phyloP scores from a whole-genome alignment of 2,888 invertebrate genomes.

The Cyclophora albipunctata region DNA sequence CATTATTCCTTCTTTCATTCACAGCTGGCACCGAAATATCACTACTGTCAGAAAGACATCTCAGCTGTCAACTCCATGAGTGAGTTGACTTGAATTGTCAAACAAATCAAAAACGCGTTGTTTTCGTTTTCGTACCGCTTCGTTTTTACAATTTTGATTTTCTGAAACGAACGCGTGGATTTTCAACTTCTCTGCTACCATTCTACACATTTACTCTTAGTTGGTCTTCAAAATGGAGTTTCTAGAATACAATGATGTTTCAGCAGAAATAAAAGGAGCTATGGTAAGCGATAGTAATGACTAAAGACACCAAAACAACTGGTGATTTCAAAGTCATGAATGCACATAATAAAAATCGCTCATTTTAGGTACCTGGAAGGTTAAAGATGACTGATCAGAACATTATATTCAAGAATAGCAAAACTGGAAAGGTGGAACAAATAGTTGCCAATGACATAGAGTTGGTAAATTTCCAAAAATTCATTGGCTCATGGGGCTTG shows the following conservation, averaged over 20 bases:
- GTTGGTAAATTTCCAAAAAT: conserved; percentile 91
- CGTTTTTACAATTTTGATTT: neutral
- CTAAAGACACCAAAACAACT: neutral
- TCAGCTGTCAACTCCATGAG: too few relatives aligned
- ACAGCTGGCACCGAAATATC: too few relatives aligned
- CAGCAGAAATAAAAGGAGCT: conserved; percentile 88
- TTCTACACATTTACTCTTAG: too few relatives aligned
- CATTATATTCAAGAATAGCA: conserved; percentile 94
- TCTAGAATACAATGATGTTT: conserved; percentile 90
- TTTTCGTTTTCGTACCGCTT: conserved; percentile 6
- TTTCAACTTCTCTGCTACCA: too few relatives aligned
- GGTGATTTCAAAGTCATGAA: neutral
- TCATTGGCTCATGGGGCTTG: conserved; percentile 93
- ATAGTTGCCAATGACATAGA: conserved; percentile 90
- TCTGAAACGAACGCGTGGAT: too few relatives aligned
- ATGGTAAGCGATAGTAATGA: conserved; percentile 78
- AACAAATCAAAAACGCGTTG: too few relatives aligned
- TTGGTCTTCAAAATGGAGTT: conserved; percentile 78
- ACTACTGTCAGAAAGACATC: too few relatives aligned
- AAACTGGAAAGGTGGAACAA: conserved; percentile 97
- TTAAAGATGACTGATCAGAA: conserved; percentile 93
- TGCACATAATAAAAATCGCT: neutral
- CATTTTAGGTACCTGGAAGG: conserved; percentile 87
- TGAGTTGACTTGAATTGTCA: too few relatives aligned
- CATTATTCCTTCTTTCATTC: too few relatives aligned